phyloP scores from a whole-genome alignment of 2,113 vertebrate genomes.

The Myodes glareolus region DNA sequence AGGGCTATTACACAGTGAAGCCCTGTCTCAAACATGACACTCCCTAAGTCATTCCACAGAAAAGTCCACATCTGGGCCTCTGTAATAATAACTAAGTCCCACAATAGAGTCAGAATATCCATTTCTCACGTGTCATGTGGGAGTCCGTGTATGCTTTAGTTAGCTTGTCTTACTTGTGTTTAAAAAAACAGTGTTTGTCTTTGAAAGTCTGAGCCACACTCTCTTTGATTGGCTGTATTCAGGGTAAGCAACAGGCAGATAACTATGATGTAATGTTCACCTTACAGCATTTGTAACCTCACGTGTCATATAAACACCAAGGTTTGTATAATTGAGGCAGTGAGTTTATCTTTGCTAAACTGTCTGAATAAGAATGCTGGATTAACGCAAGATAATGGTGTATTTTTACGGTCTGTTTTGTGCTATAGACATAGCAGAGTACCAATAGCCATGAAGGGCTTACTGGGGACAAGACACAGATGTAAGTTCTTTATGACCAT shows the following conservation, averaged over 20 bases:
- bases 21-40: neutral
- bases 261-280: slow-evolving; percentile 40
- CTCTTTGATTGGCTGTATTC: slow-evolving; percentile 32
- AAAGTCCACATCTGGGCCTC: slow-evolving; percentile 12
- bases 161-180: slow-evolving; percentile 45
- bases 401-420: slow-evolving; percentile 25
- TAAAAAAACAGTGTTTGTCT: slow-evolving; percentile 45
- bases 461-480: neutral
- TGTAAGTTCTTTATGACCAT: slow-evolving; percentile 49
- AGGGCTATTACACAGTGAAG: too few relatives aligned
- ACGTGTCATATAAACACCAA: neutral
- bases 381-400: slow-evolving; percentile 50
- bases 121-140: slow-evolving; percentile 19
- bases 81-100: neutral
- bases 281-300: neutral
- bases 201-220: slow-evolving; percentile 36
- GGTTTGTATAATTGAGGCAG: slow-evolving; percentile 43
- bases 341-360: slow-evolving; percentile 58
- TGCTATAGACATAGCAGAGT: slow-evolving; percentile 14
- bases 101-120: neutral
- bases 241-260: slow-evolving; percentile 16
- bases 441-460: slow-evolving; percentile 34
- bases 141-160: slow-evolving; percentile 30
- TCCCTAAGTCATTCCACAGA: slow-evolving; percentile 5
- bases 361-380: slow-evolving; percentile 49